These are phyloP conservation scores for Myotis pilosus DNA, from an alignment of 2,797 vertebrate species.

Conservation along the genomic window DNA sequence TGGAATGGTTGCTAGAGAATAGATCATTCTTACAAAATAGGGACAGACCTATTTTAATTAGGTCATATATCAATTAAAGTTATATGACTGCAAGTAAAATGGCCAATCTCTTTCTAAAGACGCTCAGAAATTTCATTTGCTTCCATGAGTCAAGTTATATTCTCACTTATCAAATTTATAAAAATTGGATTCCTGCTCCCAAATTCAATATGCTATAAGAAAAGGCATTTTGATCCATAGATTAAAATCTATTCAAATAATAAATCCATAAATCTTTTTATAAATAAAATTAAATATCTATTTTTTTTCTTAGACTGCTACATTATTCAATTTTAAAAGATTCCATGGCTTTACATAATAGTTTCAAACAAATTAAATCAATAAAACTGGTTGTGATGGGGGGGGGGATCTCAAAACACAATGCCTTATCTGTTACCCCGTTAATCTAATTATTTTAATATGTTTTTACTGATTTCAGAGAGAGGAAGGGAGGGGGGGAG, in stretches of 20 bases:
- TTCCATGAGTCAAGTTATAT: conserved; percentile 2
- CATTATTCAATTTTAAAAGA: conserved; percentile 43
- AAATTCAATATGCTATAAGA: conserved; percentile 44
- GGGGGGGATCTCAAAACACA: background rate
- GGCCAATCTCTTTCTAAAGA: background rate
- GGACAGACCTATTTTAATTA: background rate
- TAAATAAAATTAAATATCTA: conserved; percentile 39
- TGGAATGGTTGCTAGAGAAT: background rate
- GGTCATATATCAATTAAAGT: background rate
- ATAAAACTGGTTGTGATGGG: background rate
- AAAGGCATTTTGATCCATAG: background rate
- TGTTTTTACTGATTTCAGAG: too few species aligned
- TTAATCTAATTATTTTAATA: background rate
- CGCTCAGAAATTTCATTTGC: background rate
- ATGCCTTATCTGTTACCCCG: background rate
- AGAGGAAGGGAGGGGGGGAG: too few species aligned
- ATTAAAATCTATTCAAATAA: conserved; percentile 45
- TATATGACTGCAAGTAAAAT: background rate
- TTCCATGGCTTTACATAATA: background rate
- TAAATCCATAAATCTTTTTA: background rate
- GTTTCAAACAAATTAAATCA: conserved; percentile 24
- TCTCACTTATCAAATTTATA: conserved; percentile 12
- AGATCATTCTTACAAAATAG: background rate
- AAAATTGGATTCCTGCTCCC: background rate
- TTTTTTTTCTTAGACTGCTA: conserved; percentile 30